Base-by-base conservation (phyloP, 2,797 vertebrate species). In the Mycteria americana region DNA sequence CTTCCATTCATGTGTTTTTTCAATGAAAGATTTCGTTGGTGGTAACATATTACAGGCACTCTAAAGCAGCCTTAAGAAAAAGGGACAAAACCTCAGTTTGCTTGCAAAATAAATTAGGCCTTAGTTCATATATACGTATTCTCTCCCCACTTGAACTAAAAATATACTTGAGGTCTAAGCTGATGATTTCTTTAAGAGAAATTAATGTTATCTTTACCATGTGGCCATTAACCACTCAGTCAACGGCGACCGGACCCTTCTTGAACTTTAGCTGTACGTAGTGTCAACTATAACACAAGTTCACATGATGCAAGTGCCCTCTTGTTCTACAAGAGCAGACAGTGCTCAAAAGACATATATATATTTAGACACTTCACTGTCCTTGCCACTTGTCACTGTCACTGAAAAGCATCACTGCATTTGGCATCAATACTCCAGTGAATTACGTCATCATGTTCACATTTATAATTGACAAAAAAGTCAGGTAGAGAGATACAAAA, bases 241-340 rank as follows among this genome's bases (percentile, higher is more conserved):
- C 88, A 90, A 33, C 5, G 1, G 67, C 85, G 70, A 87, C 35
- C 7, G 1, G 50, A 93, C 77, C 28, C 37, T 39, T 92, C n/a
- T 17, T 89, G 91, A 93, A 89, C 81, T 88, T 93, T 1, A 65
- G 69, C 43, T 95, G 56, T 17, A 51, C 16, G 10, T 2, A 59
- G 10, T 33, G 50, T 31, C 68, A 92, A 21, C 60, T 72, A 4
- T 15, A 93, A 65, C 27, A 68, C 16, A 85, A 91, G 75, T 80
- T 92, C 93, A 95, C 27, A 35, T 48, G 88, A 89, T 77, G 45
- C 31, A 95, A 88, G 33, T n/a, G 46, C 35, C 69, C 75, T 89
- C 76, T 56, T 84, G 46, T 63, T 92, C 84, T 83, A 25, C 25
- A 81, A 63, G 35, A 89, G 45, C 81, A 83, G 56, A 80, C 1